Conservation (phyloP, 2,797 vertebrate species). For the Microcaecilia unicolor region DNA sequence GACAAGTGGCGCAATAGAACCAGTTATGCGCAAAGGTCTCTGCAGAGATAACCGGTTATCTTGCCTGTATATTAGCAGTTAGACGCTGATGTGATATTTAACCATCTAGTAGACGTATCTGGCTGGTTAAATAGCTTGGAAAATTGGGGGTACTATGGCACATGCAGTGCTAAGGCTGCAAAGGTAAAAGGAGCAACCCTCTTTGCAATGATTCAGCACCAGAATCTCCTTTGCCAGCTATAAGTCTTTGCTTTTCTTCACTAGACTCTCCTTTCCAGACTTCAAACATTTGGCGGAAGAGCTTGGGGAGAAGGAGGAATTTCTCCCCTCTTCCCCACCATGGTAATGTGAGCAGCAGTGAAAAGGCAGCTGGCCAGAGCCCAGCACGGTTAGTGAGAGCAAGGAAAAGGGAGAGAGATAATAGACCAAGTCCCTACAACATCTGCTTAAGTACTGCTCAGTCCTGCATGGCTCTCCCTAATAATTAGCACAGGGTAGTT, state of each 20-base stretch:
- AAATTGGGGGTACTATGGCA: too few species aligned
- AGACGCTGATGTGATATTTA: too few species aligned
- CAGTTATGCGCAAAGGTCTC: too few species aligned
- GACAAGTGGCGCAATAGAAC: too few species aligned
- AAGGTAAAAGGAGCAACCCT: slow-evolving; percentile 16
- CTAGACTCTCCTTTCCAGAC: too few species aligned
- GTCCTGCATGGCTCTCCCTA: slow-evolving; percentile 56
- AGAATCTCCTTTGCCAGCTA: accelerated
- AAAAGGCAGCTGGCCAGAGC: slow-evolving; percentile 45
- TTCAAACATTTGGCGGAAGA: neutral
- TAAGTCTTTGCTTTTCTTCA: neutral
- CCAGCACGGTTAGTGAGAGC: slow-evolving; percentile 28
- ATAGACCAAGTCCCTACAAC: slow-evolving; percentile 66
- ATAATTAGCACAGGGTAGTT: slow-evolving; percentile 71
- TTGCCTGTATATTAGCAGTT: too few species aligned
- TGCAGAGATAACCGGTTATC: too few species aligned
- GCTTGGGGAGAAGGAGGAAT: neutral
- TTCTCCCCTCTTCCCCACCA: neutral
- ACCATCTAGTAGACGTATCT: too few species aligned
- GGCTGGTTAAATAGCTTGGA: too few species aligned
- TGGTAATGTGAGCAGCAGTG: slow-evolving; percentile 36
- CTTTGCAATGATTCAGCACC: too few species aligned
- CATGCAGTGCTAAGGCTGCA: too few species aligned
- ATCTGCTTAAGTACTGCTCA: slow-evolving; percentile 84
- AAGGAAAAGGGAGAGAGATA: slow-evolving; percentile 36